Conservation (phyloP, 2,888 invertebrate genomes). For the Cephus pulcher region DNA sequence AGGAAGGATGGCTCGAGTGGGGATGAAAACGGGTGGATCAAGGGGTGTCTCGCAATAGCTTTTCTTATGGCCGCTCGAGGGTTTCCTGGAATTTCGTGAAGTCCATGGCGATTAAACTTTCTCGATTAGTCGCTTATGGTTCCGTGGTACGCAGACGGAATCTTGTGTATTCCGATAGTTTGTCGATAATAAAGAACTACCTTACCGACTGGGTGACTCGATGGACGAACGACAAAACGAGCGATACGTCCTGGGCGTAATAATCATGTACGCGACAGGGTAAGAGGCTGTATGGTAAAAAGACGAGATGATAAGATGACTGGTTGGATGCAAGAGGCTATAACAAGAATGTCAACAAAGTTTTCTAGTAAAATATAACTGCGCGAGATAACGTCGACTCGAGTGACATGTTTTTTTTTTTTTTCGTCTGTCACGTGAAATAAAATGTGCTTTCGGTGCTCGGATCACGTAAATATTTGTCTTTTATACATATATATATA, state of each 20-base stretch:
- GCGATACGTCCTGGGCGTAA: neutral
- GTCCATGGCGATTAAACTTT: neutral
- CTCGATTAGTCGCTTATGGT: neutral
- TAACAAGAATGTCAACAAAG: neutral
- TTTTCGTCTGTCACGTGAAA: neutral
- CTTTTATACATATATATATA: neutral
- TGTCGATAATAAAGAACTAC: constrained; percentile 35
- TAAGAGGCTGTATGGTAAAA: neutral
- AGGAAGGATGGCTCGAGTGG: constrained; percentile 14
- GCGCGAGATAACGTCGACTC: neutral
- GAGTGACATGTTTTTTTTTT: neutral
- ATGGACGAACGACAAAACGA: neutral
- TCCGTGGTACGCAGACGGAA: neutral
- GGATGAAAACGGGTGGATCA: constrained; percentile 22
- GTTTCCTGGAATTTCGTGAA: constrained; percentile 39
- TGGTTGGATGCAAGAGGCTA: neutral
- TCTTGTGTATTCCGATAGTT: constrained; percentile 24
- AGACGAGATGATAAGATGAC: neutral
- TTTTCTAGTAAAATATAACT: neutral
- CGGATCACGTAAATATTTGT: neutral
- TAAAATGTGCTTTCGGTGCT: neutral
- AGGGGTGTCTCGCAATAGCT: neutral
- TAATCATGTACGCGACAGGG: neutral
- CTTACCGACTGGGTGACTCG: constrained; percentile 5
- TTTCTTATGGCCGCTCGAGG: constrained; percentile 9